Conservation (phyloP, 2,888 invertebrate species). For the Parnassius glacialis region DNA sequence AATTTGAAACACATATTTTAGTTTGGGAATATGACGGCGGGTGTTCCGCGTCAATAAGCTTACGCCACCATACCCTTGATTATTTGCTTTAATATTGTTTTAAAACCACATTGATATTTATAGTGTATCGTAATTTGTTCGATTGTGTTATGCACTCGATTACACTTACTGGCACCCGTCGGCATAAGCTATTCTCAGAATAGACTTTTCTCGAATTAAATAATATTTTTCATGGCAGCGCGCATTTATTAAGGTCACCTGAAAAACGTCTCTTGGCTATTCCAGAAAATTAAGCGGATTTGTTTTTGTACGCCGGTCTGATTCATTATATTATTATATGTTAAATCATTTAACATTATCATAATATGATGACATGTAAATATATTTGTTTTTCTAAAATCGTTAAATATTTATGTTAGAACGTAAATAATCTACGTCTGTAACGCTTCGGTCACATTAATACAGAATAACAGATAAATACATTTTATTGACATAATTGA, state of each 20-base stretch:
- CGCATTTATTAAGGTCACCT: constrained; percentile 29
- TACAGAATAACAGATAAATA: not conserved
- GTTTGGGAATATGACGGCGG: not conserved
- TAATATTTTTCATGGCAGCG: constrained; percentile 40
- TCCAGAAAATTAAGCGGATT: not conserved
- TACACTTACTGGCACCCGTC: constrained; percentile 43
- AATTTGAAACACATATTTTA: too few species aligned
- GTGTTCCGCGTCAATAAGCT: constrained; percentile 18
- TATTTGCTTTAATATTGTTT: not conserved
- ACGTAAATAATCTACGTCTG: not conserved
- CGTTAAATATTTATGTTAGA: not conserved
- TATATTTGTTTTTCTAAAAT: constrained; percentile 2
- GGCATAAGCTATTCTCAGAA: constrained; percentile 53
- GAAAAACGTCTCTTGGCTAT: not conserved
- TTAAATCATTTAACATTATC: not conserved
- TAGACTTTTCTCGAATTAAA: constrained; percentile 38
- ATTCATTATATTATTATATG: not conserved
- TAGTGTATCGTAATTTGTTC: constrained; percentile 25
- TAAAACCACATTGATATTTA: constrained; percentile 22
- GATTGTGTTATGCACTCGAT: constrained; percentile 37
- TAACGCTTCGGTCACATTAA: not conserved
- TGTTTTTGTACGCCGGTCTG: not conserved
- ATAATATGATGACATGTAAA: not conserved
- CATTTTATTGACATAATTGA: not conserved
- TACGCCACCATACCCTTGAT: constrained; percentile 6